Base-by-base conservation (phyloP, 2,113 vertebrate species). In the Tetraodon nigroviridis region DNA sequence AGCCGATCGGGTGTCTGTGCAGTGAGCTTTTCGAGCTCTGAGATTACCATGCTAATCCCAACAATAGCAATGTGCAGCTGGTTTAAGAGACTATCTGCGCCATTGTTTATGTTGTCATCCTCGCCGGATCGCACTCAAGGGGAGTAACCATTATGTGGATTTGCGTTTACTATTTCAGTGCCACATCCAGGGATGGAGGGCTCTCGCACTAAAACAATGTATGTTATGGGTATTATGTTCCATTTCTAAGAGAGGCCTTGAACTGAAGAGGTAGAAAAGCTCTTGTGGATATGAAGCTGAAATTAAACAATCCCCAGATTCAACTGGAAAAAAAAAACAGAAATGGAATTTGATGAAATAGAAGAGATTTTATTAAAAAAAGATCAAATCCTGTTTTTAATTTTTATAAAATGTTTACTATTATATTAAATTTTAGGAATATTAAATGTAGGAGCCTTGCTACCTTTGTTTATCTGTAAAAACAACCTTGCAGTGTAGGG, bases 31-130 rank as follows among this genome's bases (percentile, higher is more conserved):
- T 73, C 60, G 51, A 75, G 72, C 71, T 58, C 42, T 53, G 76
- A 85, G 86, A 86, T 88, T 85, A 82, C 73, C 80, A 55, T 56
- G 61, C 80, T 87, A 87, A 89, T 87, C 89, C 85, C 45, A 80
- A 84, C 76, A 74, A 82, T 61, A 82, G 77, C 78, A 73, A 57
- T 49, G 58, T 66, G 79, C 75, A 63, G 80, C 81, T 77, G 75
- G 57, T 86, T 83, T 76, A 58, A 84, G 85, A 80, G 83, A 76
- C 78, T 78, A 77, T 75, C 67, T 56, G 67, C 64, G 32, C 73
- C 63, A 85, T 87, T 88, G 81, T 90, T 88, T 85, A 85, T 80
- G 69, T 83, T 84, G 78, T 86, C 75, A 79, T 84, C 71, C 69
- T 63, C 7, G 56, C 59, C 72, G 72, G 56, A 80, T 82, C n/a